A percentile compares a stretch with the other conserved stretches of the same genome.
These are phyloP conservation scores for Melanotaenia trifasciata DNA, from an alignment of 2,797 vertebrate species.

Conservation along the genomic window DNA sequence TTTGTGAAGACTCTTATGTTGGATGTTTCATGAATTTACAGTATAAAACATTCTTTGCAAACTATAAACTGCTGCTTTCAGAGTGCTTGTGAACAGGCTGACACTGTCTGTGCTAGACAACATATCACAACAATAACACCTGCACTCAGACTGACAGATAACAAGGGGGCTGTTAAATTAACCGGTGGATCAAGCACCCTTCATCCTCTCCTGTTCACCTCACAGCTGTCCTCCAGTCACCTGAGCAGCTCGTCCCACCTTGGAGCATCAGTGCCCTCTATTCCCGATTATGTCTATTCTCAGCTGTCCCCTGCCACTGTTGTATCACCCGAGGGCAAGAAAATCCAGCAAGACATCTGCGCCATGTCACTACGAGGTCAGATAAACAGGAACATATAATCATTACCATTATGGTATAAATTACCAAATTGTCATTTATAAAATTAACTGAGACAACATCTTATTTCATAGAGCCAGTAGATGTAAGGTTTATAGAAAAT, in stretches of 20 bases:
- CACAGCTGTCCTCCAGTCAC: conserved; percentile 84
- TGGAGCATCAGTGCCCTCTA: conserved; percentile 88
- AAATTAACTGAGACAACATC: background rate
- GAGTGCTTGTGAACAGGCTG: background rate
- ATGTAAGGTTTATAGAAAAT: background rate
- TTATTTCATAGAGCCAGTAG: background rate
- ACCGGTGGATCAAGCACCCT: background rate
- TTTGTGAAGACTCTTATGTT: conserved; percentile 6
- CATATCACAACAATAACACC: background rate
- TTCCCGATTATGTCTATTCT: conserved; percentile 89
- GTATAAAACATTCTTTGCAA: background rate
- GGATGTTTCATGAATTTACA: background rate
- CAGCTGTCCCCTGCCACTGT: conserved; percentile 78
- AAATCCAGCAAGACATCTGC: conserved; percentile 92
- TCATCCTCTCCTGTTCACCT: conserved; percentile 11
- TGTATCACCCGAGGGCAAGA: conserved; percentile 81
- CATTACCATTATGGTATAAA: background rate
- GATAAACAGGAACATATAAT: background rate
- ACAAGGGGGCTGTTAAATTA: background rate
- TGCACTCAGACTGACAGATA: background rate
- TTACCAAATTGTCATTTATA: background rate
- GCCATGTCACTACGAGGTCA: conserved; percentile 89
- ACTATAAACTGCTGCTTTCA: background rate
- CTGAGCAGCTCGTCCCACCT: conserved; percentile 78
- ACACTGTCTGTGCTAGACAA: background rate